Percentiles rank a stretch among this genome's conserved stretches.
Conservation (phyloP, 2,113 vertebrate species). For the Etheostoma cragini region DNA sequence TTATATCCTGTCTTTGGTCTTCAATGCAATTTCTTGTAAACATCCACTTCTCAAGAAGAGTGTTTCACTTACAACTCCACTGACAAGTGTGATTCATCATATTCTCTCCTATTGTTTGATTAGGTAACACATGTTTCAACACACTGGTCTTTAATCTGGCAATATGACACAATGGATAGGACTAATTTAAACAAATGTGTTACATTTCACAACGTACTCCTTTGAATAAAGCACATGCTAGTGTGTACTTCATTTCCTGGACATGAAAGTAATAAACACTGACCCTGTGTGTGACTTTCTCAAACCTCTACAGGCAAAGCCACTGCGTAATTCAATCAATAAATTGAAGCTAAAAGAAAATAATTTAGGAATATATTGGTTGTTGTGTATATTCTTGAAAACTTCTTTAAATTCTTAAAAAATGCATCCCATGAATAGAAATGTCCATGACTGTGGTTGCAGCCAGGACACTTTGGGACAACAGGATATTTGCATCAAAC, state of each 20-base stretch:
- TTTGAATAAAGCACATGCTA: constrained; percentile 8
- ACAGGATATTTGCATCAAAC: constrained; percentile 56
- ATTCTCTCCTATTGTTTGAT: background rate
- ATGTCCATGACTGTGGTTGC: background rate
- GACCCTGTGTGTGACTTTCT: background rate
- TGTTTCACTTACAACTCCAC: background rate
- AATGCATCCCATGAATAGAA: background rate
- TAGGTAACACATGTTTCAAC: constrained; percentile 10
- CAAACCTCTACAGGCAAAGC: background rate
- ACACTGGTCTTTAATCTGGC: background rate
- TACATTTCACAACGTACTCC: background rate
- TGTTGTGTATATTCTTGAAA: background rate
- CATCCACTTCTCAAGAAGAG: constrained; percentile 1
- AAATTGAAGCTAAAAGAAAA: background rate
- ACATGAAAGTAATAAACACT: background rate
- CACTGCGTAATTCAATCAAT: background rate
- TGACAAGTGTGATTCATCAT: constrained; percentile 6
- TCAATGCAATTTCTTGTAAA: constrained; percentile 26
- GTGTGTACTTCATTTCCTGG: constrained; percentile 14
- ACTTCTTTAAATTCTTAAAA: background rate
- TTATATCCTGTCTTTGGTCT: constrained; percentile 47
- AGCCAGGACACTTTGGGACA: background rate
- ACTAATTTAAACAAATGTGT: constrained; percentile 22
- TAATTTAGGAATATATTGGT: background rate
- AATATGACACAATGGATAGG: background rate